These are phyloP conservation scores for Dreissena rostriformis DNA, from an alignment of 1,140 invertebrate species.

Conservation along the genomic window DNA sequence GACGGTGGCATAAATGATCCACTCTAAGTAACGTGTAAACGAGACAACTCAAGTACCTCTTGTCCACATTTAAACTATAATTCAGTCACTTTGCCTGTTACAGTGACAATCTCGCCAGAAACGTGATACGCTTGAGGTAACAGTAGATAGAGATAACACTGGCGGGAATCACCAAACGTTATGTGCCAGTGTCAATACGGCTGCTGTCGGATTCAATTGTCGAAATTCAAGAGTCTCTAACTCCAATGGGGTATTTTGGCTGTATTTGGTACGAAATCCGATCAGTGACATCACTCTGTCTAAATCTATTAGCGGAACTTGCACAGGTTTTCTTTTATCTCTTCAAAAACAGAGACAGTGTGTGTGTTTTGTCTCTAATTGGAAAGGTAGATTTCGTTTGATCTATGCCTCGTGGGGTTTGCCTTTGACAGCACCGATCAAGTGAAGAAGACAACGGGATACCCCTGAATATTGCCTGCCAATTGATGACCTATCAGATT, in stretches of 20 bases:
- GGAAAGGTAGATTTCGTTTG: slow-evolving; percentile 38
- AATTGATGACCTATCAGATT: no score
- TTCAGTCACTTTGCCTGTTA: slow-evolving; percentile 25
- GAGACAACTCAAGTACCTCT: slow-evolving; percentile 22
- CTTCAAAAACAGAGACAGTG: neutral
- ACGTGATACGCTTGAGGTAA: no score
- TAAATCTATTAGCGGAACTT: slow-evolving; percentile 42
- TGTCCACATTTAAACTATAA: slow-evolving; percentile 38
- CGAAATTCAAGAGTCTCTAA: slow-evolving; percentile 18
- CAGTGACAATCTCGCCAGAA: no score
- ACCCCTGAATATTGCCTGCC: no score
- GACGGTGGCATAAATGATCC: no score
- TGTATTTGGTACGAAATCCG: neutral
- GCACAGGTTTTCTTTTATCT: slow-evolving; percentile 22
- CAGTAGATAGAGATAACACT: slow-evolving; percentile 38
- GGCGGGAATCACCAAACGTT: neutral
- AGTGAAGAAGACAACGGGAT: no score
- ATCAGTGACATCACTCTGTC: slow-evolving; percentile 43
- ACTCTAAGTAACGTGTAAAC: slow-evolving; percentile 10
- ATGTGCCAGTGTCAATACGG: neutral
- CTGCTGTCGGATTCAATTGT: slow-evolving; percentile 48
- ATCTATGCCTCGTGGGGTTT: slow-evolving; percentile 9
- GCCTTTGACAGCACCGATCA: no score
- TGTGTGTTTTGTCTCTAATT: slow-evolving; percentile 36
- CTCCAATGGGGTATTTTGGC: neutral